Conservation (phyloP, 2,113 vertebrate species). For the Lepisosteus oculatus region DNA sequence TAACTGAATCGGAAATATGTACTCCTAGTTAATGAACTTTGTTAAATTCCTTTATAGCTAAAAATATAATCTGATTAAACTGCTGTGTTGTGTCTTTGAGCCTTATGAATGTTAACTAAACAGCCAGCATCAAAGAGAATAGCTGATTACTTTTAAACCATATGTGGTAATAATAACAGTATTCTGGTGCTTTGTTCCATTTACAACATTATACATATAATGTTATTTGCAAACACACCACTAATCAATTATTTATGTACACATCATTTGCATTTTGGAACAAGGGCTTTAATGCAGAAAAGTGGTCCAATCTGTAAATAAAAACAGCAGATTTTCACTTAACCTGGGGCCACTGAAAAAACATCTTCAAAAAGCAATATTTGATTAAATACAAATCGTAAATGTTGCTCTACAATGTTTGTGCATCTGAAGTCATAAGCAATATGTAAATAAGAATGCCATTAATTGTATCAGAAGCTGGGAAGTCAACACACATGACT, state of each 20-base stretch:
- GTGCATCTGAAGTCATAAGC: conserved; percentile 56
- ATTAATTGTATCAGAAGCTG: conserved; percentile 56
- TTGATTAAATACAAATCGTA: conserved; percentile 60
- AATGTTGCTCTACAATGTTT: conserved; percentile 56
- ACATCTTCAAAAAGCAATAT: conserved; percentile 60
- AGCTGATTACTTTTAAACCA: background rate
- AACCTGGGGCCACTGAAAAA: conserved; percentile 53
- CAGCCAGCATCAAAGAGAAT: conserved; percentile 57
- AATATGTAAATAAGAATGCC: conserved; percentile 54
- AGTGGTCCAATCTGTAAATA: conserved; percentile 39
- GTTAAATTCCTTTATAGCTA: background rate
- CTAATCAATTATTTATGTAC: conserved; percentile 1
- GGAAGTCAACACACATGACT: conserved; percentile 57
- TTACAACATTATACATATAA: background rate
- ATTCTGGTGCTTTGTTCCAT: background rate
- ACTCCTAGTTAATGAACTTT: background rate
- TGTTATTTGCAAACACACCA: conserved; percentile 1
- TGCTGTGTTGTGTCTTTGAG: conserved; percentile 39
- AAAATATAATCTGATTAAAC: too few relatives aligned
- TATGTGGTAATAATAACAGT: background rate
- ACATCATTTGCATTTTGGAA: background rate
- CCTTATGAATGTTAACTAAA: conserved; percentile 52
- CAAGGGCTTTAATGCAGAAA: conserved; percentile 6
- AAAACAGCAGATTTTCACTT: conserved; percentile 35
- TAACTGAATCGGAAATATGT: too few relatives aligned